Evolutionary conservation across 2,797 vertebrate genomes (phyloP).

Genomic region (Cyprinella venusta): DNA sequence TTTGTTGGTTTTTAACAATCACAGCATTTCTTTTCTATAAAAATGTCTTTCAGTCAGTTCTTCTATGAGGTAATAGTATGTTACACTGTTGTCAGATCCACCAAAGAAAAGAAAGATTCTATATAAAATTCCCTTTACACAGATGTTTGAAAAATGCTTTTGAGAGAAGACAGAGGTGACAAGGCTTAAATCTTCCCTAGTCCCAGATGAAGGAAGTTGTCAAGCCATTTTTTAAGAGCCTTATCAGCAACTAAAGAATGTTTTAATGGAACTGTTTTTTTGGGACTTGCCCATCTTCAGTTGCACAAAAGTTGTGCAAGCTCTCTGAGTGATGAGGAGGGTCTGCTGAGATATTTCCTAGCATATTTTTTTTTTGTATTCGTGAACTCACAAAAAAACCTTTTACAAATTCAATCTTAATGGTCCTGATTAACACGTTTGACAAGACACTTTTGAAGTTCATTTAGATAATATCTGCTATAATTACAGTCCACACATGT

Average conservation of each 20-base stretch:
- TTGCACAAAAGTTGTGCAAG: slow-evolving; percentile 59
- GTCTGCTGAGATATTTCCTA: slow-evolving; percentile 24
- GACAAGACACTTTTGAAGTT: not conserved
- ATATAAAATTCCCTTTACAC: slow-evolving; percentile 19
- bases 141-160: slow-evolving; percentile 40
- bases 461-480: not conserved
- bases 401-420: slow-evolving; percentile 44
- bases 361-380: slow-evolving; percentile 40
- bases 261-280: slow-evolving; percentile 76
- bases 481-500: not conserved
- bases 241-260: slow-evolving; percentile 72
- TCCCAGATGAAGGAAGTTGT: slow-evolving; percentile 65
- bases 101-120: not conserved
- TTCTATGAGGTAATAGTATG: slow-evolving; percentile 1
- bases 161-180: slow-evolving; percentile 58
- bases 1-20: not conserved
- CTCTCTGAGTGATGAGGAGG: slow-evolving; percentile 64
- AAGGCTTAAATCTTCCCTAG: slow-evolving; percentile 57
- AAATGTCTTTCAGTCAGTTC: not conserved
- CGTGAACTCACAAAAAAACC: slow-evolving; percentile 50
- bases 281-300: slow-evolving; percentile 69
- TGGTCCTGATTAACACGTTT: not conserved
- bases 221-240: slow-evolving; percentile 65
- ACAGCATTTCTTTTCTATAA: not conserved
- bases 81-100: slow-evolving; percentile 2